Evolutionary conservation across 2,888 invertebrate species (phyloP), one percentile per base, ranked within the genome.

Genomic region (Helicoverpa assulta): DNA sequence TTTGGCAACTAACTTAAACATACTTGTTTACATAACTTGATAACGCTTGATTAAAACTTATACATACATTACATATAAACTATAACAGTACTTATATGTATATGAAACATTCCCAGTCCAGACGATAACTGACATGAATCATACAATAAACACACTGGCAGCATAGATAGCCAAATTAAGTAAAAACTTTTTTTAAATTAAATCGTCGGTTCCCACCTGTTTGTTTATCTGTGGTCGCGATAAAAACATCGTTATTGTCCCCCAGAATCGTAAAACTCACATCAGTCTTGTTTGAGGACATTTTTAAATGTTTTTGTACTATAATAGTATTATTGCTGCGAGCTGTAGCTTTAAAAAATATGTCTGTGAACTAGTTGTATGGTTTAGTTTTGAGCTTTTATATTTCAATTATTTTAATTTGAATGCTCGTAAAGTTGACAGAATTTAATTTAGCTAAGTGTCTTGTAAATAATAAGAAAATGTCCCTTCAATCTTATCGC

Each of bases 161-260:
- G 47, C 59, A 53, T 26, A 14, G 67, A 64, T 67, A 55, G 37
- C 50, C 55, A 65, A 71, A 78, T 74, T 55, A 67, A 62, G 59
- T 65, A 29, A 67, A 61, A 67, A 52, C 47, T 52, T 60, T 64
- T 16, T 56, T 54, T 21, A 26, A 78, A 70, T 70, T 58, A 71
- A 78, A 64, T 58, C 19, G 55, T 61, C 56, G 51, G 47, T 47
- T 63, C 66, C 53, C 69, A 82, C 81, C 83, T 83, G 79, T 76
- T 67, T 40, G 19, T 62, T 79, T 79, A 77, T 77, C 83, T 73
- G 29, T 65, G 67, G n/a, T 19, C 51, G 47, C 61, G 76, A 81
- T 82, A 81, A 81, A 78, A 78, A 65, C 58, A 56, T 71, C 81
- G 60, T 81, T 67, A 76, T 61, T 62, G 70, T 73, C 66, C 52